phyloP scores from a whole-genome alignment of 2,797 vertebrate genomes.

The Ptychobarbus kaznakovi region DNA sequence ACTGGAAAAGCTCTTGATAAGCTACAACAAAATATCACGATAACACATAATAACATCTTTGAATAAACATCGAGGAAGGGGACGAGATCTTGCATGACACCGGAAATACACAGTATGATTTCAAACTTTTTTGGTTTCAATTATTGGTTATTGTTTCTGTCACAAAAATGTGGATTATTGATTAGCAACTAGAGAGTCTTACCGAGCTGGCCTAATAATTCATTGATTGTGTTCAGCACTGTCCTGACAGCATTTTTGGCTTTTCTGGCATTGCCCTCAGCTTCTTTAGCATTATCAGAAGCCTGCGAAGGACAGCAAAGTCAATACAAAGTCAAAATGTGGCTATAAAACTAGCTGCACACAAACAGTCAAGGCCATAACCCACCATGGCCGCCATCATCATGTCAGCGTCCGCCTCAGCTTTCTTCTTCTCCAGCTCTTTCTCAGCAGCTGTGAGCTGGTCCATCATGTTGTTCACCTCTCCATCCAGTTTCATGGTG shows the following conservation, averaged over 20 bases:
- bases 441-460: conserved; percentile 85
- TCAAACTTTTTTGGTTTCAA: background rate
- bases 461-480: conserved; percentile 87
- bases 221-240: conserved; percentile 85
- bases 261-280: conserved; percentile 93
- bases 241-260: conserved; percentile 89
- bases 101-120: background rate
- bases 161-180: background rate
- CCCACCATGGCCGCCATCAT: conserved; percentile 94
- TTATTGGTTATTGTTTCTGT: background rate
- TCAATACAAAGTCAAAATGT: background rate
- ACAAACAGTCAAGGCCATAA: background rate
- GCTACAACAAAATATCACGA: background rate
- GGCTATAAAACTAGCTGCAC: background rate
- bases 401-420: conserved; percentile 89
- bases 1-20: background rate
- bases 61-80: background rate
- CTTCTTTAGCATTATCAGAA: conserved; percentile 90
- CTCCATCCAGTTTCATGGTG: conserved; percentile 83
- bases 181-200: conserved; percentile 48
- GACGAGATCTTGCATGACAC: background rate
- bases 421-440: conserved; percentile 86
- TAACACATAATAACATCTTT: background rate
- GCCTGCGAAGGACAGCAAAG: conserved; percentile 75
- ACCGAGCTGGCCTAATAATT: conserved; percentile 90